phyloP scores from a whole-genome alignment of 2,113 vertebrate species.

The Clarias magur region DNA sequence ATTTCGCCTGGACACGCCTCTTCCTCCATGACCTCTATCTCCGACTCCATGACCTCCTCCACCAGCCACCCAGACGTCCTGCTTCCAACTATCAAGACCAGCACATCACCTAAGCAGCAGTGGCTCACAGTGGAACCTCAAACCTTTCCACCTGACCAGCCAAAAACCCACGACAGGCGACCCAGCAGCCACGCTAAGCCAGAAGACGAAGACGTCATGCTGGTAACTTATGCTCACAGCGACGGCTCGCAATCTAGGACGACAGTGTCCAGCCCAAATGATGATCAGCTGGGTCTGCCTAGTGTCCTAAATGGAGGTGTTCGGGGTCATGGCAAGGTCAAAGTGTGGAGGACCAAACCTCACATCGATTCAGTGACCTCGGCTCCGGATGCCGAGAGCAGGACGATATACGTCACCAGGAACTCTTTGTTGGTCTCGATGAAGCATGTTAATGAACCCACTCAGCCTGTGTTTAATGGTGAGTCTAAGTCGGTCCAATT shows the following conservation, averaged over 20 bases:
- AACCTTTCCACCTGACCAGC: conserved; percentile 52
- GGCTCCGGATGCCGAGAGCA: conserved; percentile 43
- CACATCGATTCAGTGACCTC: conserved; percentile 54
- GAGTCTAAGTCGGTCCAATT: conserved; percentile 59
- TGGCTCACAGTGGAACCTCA: conserved; percentile 69
- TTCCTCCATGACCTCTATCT: conserved; percentile 62
- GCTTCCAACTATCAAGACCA: conserved; percentile 59
- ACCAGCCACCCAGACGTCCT: conserved; percentile 70
- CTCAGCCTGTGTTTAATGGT: conserved; percentile 89
- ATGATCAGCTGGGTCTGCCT: conserved; percentile 61
- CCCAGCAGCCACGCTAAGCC: conserved; percentile 33
- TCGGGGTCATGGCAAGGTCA: conserved; percentile 55
- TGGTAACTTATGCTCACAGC: conserved; percentile 69
- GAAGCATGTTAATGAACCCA: conserved; percentile 81
- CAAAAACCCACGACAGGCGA: conserved; percentile 36
- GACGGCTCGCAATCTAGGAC: conserved; percentile 56
- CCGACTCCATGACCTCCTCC: conserved; percentile 49
- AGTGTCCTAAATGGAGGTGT: conserved; percentile 47
- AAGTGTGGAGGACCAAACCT: neutral
- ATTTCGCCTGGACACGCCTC: conserved; percentile 42
- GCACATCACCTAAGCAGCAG: conserved; percentile 44
- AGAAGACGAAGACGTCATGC: conserved; percentile 56
- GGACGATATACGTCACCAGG: conserved; percentile 57
- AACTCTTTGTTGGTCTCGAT: conserved; percentile 68
- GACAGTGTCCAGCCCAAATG: conserved; percentile 31